Percentiles rank a stretch among this genome's conserved stretches.
Evolutionary conservation across 2,113 vertebrate genomes (phyloP).

Genomic region (Pyxicephalus adspersus): DNA sequence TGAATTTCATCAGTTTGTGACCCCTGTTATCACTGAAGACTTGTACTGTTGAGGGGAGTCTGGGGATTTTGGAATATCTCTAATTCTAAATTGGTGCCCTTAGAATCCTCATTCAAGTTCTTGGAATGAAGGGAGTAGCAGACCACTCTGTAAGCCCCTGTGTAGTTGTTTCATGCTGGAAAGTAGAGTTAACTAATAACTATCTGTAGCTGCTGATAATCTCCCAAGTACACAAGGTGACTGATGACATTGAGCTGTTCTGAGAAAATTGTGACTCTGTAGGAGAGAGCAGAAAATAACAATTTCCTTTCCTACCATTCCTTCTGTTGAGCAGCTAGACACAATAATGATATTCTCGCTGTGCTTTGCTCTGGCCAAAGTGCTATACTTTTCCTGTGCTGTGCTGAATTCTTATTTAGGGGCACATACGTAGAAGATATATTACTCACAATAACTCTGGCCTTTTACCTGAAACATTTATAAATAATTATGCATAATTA

Average conservation of each 20-base stretch:
- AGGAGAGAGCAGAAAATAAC: not conserved
- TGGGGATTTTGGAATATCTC: not conserved
- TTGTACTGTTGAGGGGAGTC: not conserved
- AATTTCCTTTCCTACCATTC: not conserved
- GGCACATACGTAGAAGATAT: too few species aligned
- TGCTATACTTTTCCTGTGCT: not conserved
- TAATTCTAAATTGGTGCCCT: not conserved
- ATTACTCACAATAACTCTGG: too few species aligned
- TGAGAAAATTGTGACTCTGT: not conserved
- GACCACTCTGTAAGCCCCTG: not conserved
- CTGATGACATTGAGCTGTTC: not conserved
- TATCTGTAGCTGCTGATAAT: too few species aligned
- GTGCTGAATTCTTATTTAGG: not conserved
- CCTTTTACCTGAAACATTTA: too few species aligned
- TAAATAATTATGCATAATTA: too few species aligned
- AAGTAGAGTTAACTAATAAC: not conserved
- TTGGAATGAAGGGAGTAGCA: not conserved
- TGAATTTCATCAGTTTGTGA: slow-evolving; percentile 44
- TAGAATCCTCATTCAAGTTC: not conserved
- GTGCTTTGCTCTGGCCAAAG: not conserved
- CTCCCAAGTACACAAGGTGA: not conserved
- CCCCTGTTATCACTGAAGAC: slow-evolving; percentile 19
- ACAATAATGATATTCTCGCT: not conserved
- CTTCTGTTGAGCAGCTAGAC: not conserved
- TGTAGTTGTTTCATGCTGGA: not conserved